A percentile compares a stretch with the other conserved stretches of the same genome.
phyloP scores from a whole-genome alignment of 2,888 invertebrate species.

The Melieria picta region DNA sequence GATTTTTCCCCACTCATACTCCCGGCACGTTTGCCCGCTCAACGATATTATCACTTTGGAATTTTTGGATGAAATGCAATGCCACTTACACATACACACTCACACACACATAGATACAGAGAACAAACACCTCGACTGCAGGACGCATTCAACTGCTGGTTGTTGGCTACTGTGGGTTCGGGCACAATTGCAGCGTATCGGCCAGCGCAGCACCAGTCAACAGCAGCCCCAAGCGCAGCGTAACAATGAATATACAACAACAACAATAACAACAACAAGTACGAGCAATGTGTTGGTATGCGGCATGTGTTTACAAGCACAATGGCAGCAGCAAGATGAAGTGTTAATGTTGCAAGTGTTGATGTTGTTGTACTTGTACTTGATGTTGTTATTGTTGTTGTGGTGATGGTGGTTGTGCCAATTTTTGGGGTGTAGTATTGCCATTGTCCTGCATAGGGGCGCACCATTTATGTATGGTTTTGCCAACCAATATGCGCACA shows the following conservation, averaged over 20 bases:
- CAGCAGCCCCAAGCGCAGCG: neutral
- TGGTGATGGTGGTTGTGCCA: neutral
- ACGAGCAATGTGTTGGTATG: neutral
- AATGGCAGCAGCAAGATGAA: constrained; percentile 23
- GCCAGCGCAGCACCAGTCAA: neutral
- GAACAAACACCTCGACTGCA: too few relatives aligned
- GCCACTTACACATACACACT: neutral
- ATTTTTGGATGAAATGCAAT: constrained; percentile 24
- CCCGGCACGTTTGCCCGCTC: too few relatives aligned
- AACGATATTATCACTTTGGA: constrained; percentile 31
- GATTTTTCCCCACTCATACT: too few relatives aligned
- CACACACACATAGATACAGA: neutral
- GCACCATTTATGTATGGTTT: neutral
- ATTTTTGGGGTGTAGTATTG: constrained; percentile 20
- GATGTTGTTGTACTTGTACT: constrained; percentile 5
- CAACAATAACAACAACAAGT: constrained; percentile 4
- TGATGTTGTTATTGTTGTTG: constrained; percentile 4
- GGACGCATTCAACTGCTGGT: too few relatives aligned
- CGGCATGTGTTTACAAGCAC: neutral
- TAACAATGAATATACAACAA: neutral
- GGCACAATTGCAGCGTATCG: too few relatives aligned
- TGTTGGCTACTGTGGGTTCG: too few relatives aligned
- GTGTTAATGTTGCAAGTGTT: constrained; percentile 34
- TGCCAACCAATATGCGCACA: neutral
- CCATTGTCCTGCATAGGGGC: constrained; percentile 5